phyloP scores from a whole-genome alignment of 2,797 vertebrate species.

The Limnodromus scolopaceus region DNA sequence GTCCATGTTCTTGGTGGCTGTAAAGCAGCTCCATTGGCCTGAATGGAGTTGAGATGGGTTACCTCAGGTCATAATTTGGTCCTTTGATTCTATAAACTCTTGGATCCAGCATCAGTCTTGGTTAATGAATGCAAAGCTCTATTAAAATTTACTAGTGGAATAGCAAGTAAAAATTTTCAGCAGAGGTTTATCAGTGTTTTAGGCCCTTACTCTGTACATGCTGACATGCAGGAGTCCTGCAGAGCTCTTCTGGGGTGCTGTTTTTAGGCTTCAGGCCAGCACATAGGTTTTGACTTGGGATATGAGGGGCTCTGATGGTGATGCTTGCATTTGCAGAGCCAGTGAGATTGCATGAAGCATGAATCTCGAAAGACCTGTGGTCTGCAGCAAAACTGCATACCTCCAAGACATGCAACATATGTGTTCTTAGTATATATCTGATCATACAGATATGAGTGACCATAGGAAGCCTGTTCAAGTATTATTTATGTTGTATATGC shows the following conservation, averaged over 20 bases:
- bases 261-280: background rate
- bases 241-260: background rate
- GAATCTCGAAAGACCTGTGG: background rate
- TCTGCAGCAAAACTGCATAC: background rate
- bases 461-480: background rate
- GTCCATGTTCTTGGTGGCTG: background rate
- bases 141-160: background rate
- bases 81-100: background rate
- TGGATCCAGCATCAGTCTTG: background rate
- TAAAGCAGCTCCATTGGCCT: background rate
- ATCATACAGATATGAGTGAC: accelerated
- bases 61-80: background rate
- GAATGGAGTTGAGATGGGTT: background rate
- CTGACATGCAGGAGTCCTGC: background rate
- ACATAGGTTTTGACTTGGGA: background rate
- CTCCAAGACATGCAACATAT: accelerated
- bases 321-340: background rate
- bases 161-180: background rate
- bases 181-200: background rate
- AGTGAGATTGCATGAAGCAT: background rate
- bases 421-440: background rate
- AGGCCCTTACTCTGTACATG: background rate
- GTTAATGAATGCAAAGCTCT: background rate
- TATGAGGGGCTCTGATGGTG: background rate
- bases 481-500: background rate